Evolutionary conservation across 2,888 invertebrate species (phyloP).

Genomic region (Sphinx pinastri): DNA sequence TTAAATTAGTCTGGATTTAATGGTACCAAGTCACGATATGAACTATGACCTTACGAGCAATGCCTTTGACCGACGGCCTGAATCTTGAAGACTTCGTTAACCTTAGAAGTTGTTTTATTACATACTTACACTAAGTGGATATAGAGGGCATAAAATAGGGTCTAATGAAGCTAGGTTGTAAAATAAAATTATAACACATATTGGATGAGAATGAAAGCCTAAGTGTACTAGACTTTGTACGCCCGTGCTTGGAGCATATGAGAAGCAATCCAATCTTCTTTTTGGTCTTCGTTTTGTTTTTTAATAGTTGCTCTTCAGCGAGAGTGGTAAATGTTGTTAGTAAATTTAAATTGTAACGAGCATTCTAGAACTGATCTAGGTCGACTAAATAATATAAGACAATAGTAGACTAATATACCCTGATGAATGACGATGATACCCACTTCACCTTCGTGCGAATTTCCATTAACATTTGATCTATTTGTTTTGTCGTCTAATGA

Average conservation of each 20-base stretch:
- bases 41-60: slow-evolving; percentile 18
- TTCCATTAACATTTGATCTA: slow-evolving; percentile 16
- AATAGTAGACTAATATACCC: no score
- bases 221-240: background rate
- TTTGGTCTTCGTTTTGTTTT: background rate
- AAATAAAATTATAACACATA: background rate
- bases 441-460: slow-evolving; percentile 4
- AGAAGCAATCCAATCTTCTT: background rate
- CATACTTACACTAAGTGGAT: background rate
- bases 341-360: background rate
- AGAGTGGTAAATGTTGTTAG: background rate
- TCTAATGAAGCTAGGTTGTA: background rate
- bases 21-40: slow-evolving; percentile 17
- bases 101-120: background rate
- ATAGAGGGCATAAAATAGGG: background rate
- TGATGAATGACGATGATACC: background rate
- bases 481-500: slow-evolving; percentile 11
- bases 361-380: no score
- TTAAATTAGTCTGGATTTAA: background rate
- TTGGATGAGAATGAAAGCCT: no score
- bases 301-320: background rate
- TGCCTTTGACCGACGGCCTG: background rate
- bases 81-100: slow-evolving; percentile 3
- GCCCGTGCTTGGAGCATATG: background rate
- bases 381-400: no score